phyloP scores from a whole-genome alignment of 2,797 vertebrate species.

The Xenops minutus region DNA sequence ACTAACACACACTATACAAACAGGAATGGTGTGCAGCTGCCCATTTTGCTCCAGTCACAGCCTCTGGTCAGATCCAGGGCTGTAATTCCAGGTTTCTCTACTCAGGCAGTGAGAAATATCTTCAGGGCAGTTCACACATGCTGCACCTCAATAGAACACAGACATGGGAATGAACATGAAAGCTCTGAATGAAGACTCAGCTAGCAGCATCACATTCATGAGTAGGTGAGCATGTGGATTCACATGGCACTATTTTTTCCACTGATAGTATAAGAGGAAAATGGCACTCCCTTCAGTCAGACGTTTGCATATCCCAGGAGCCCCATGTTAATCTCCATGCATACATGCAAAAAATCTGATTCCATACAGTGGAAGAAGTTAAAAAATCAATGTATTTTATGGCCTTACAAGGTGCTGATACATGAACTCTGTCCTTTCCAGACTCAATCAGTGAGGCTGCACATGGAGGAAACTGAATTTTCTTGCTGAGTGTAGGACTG shows the following conservation, averaged over 20 bases:
- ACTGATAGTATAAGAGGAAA: background rate
- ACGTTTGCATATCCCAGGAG: background rate
- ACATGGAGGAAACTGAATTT: background rate
- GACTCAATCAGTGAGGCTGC: background rate
- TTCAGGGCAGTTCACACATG: background rate
- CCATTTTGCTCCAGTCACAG: background rate
- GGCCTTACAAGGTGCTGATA: background rate
- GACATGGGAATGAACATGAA: background rate
- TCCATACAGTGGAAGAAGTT: background rate
- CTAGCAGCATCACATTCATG: background rate
- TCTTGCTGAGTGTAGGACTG: background rate
- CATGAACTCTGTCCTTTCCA: background rate
- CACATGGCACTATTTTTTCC: background rate
- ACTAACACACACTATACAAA: background rate
- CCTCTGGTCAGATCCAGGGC: background rate
- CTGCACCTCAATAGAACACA: background rate
- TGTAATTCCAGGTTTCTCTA: background rate
- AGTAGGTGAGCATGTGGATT: background rate
- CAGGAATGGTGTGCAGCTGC: background rate
- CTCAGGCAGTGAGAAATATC: background rate
- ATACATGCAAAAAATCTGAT: background rate
- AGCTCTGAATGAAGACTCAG: background rate
- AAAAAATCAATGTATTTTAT: constrained; percentile 21
- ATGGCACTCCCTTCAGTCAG: background rate
- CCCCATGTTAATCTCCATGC: background rate